A percentile compares a stretch with the other conserved stretches of the same genome.
phyloP scores from a whole-genome alignment of 2,113 vertebrate genomes.

The Atlantisia rogersi region DNA sequence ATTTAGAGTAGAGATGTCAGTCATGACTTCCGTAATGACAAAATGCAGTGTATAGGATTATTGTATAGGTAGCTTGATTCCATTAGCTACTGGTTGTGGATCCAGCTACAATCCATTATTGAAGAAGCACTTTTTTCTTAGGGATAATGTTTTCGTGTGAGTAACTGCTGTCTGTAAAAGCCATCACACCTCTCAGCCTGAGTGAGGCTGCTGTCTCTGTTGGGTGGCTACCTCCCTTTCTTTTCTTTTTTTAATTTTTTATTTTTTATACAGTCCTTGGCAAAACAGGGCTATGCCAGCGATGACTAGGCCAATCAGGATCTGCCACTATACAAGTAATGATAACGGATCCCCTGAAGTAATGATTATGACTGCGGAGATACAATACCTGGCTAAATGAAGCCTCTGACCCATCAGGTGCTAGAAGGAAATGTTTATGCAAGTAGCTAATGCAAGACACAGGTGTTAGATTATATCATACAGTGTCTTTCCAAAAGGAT shows the following conservation, averaged over 20 bases:
- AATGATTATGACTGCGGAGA: neutral
- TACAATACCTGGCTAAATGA: neutral
- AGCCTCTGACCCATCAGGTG: neutral
- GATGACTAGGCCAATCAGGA: neutral
- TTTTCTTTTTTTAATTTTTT: neutral
- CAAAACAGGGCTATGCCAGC: neutral
- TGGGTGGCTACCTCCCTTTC: neutral
- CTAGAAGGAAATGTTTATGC: neutral
- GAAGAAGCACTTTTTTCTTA: slow-evolving; percentile 2
- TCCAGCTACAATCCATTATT: neutral
- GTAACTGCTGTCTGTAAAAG: neutral
- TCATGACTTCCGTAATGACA: neutral
- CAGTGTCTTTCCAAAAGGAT: neutral
- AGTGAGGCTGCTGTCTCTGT: neutral
- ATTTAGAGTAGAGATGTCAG: neutral
- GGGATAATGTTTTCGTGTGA: neutral
- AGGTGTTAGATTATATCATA: neutral
- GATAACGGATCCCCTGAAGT: neutral
- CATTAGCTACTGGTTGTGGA: neutral
- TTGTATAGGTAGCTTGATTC: neutral
- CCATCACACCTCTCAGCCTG: neutral
- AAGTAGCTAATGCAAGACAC: neutral
- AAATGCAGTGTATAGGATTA: neutral
- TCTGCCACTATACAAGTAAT: neutral
- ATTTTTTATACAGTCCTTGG: neutral